Base-by-base conservation (phyloP, 2,797 vertebrate species). In the Rhinogobio ventralis region DNA sequence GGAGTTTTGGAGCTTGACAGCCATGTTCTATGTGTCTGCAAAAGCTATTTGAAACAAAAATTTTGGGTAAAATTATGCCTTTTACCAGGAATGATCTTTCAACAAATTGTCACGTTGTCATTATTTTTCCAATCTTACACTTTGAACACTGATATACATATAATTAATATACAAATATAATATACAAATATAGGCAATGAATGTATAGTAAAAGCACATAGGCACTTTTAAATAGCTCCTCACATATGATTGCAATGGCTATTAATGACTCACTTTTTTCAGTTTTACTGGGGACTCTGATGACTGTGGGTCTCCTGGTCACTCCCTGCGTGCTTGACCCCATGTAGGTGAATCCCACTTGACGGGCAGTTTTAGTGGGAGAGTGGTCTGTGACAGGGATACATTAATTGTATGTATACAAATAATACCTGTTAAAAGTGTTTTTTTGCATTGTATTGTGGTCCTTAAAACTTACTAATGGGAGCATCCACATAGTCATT, bases 301-400 rank as follows among this genome's bases (percentile, higher is more conserved):
- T 99, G 89, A 98, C 97, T 82, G 98, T 99, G 55, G 98, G 98
- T 88, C 97, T 98, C 87, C 94, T 95, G 25, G 91, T 87, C 53
- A 93, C 1, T 81, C 88, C 90, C 45, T 88, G 90, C 82, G 83
- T 89, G 13, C 36, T 85, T 88, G 94, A 87, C 86, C 25, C 73
- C 39, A 76, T 66, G 57, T 53, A 87, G 66, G 51, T 45, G 55
- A 85, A 72, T 88, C 89, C 78, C 93, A 91, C 57, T 89, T 91
- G 89, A 74, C 68, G 81, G 86, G 85, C 87, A 92, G 95, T 92
- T 93, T 95, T 97, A 81, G 91, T 78, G 13, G 93, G 90, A 80
- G 81, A 66, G 14, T 82, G 36, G 87, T 88, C 94, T 94, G 84
- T 42, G 64, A 83, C 89, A 20, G 75, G 87, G 39, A 88, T n/a